Evolutionary conservation across 2,888 invertebrate species (phyloP), one percentile per base, ranked within the genome.

Genomic region (Sminthurides aquaticus): DNA sequence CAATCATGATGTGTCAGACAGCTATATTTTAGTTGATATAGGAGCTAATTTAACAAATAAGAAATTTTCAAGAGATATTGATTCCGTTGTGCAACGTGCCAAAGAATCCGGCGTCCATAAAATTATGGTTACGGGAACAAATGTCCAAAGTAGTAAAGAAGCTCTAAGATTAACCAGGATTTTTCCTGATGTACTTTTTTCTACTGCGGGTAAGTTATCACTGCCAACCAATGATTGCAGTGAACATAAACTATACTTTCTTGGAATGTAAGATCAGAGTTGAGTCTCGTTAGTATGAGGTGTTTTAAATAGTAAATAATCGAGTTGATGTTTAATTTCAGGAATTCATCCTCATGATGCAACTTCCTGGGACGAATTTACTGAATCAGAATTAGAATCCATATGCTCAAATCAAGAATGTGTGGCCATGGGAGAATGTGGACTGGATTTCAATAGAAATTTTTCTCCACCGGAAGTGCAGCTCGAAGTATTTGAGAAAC

Each of bases 311-410:
- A n/a, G n/a, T n/a, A n/a, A n/a, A n/a, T n/a, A n/a, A n/a, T n/a
- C n/a, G n/a, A n/a, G n/a, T n/a, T n/a, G n/a, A n/a, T n/a, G n/a
- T n/a, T n/a, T n/a, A n/a, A n/a, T n/a, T n/a, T n/a, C 73, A 88
- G 90, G 91, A 76, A 88, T 94, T 75, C 93, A 94, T 81, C 93
- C 94, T 1, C 93, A 93, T 79, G 94, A 94, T 81, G 92, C 93
- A 0, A 93, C 92, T 80, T 89, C 90, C 1, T 94, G 93, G 92
- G 83, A 85, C 52, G 80, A 81, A 3, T 81, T 81, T 5, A 81
- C 81, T 2, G 73, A 80, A 1, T 76, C 76, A 26, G 90, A 90
- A 76, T 80, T 93, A 65, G 84, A 84, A 76, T 84, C 84, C 70
- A 85, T 90, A 71, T 89, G 90, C 22, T 82, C 83, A 60, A 91